Evolutionary conservation across 2,113 vertebrate genomes (phyloP).

Genomic region (Trichomycterus rosablanca): DNA sequence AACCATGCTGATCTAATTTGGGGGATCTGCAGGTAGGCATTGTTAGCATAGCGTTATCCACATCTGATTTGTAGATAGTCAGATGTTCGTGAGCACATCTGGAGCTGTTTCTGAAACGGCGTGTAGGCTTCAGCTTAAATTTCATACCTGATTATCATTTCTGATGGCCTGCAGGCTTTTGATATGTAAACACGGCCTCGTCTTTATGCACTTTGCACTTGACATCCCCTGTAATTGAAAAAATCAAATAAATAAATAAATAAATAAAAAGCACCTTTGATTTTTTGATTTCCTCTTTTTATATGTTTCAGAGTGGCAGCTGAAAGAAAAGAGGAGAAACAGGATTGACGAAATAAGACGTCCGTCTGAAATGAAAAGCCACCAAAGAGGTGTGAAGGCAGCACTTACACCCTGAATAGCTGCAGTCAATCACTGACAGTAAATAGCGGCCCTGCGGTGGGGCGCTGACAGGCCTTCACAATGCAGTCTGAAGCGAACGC

Average conservation of each 20-base stretch:
- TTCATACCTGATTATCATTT: conserved; percentile 72
- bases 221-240: conserved; percentile 82
- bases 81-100: neutral
- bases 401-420: conserved; percentile 81
- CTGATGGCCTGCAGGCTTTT: conserved; percentile 82
- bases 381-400: conserved; percentile 75
- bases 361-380: conserved; percentile 85
- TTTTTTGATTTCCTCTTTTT: conserved; percentile 73
- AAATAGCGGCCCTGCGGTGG: conserved; percentile 55
- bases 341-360: conserved; percentile 70
- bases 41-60: neutral
- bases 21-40: neutral
- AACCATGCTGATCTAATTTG: no score
- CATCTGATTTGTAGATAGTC: no score
- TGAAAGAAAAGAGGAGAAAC: conserved; percentile 57
- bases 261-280: conserved; percentile 68
- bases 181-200: conserved; percentile 85
- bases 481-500: conserved; percentile 39
- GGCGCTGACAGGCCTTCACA: conserved; percentile 50
- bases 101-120: conserved; percentile 60
- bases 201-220: conserved; percentile 78
- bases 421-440: conserved; percentile 72
- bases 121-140: conserved; percentile 71
- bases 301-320: conserved; percentile 78
- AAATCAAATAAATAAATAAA: no score